Evolutionary conservation across 2,113 vertebrate genomes (phyloP), one percentile per base, ranked within the genome.

Genomic region (Strix uralensis): DNA sequence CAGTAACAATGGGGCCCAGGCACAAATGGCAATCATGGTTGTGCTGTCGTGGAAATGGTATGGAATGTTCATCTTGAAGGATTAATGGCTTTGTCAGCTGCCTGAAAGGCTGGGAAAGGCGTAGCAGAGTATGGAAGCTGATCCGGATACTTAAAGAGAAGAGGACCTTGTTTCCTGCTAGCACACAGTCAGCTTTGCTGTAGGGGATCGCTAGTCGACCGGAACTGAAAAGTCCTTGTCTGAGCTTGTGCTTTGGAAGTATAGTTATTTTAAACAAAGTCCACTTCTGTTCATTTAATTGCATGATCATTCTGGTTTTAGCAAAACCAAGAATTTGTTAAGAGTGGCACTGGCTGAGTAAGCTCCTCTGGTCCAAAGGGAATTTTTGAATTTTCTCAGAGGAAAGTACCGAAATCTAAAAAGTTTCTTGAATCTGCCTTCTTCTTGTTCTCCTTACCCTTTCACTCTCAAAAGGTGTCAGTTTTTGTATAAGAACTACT

Each of bases 11-110:
- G 10, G 6, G 3, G 10, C 3, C 72, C 38, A 75, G 9, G 44
- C 22, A n/a, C 34, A 85, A 92, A 54, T 7, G 14, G 10, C 29
- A 88, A 2, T 38, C 0, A 0, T 55, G n/a, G 16, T 59, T 9
- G 21, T 73, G 40, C 34, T 59, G 11, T 40, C 72, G 8, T 47
- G 32, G 22, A 88, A 86, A 81, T 38, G 9, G 15, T 38, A 79
- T 32, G 11, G 38, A 46, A 80, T 80, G 23, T 36, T 79, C 15
- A 63, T 44, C 29, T 15, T 62, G 20, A 81, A 38, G 52, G 74
- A 82, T 86, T 74, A 79, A 58, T 15, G 12, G 9, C 18, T 5
- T 75, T 34, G 2, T 49, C 34, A 67, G 18, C 18, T 71, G 27
- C 8, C 19, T 71, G 55, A 66, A 81, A 90, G 40, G 6, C 42